phyloP scores from a whole-genome alignment of 2,888 invertebrate genomes.

The Chalcis sispes region DNA sequence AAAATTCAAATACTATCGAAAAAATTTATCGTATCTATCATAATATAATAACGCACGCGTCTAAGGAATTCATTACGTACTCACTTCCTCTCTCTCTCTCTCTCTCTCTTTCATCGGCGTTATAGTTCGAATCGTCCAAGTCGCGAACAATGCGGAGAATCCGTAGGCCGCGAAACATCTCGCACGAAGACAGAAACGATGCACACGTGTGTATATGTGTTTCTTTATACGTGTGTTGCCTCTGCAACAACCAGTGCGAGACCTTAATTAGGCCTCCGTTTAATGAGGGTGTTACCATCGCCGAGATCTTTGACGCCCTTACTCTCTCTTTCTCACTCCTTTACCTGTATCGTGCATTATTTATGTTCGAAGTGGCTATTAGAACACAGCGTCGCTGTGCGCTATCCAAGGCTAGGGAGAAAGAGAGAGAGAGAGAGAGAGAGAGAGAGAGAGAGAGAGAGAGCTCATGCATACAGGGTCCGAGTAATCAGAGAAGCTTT shows the following conservation, averaged over 20 bases:
- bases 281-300: conserved; percentile 48
- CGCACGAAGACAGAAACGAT: not conserved
- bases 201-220: not conserved
- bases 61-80: too few species aligned
- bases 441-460: too few species aligned
- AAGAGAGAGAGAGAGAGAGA: too few species aligned
- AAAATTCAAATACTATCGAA: too few species aligned
- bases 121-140: not conserved
- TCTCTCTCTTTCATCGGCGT: too few species aligned
- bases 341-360: conserved; percentile 32
- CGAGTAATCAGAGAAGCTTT: conserved; percentile 39
- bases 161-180: not conserved
- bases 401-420: too few species aligned
- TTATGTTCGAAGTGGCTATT: conserved; percentile 28
- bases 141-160: too few species aligned
- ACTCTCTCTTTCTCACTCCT: not conserved
- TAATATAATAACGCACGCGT: too few species aligned
- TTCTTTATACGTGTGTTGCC: too few species aligned
- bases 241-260: not conserved
- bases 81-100: too few species aligned
- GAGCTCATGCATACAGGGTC: not conserved
- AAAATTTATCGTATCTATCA: too few species aligned
- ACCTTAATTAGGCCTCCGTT: conserved; percentile 43
- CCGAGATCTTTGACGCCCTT: conserved; percentile 12
- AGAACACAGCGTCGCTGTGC: too few species aligned